These are phyloP conservation scores for Babyrousa celebensis DNA, from an alignment of 2,797 vertebrate species.

Conservation along the genomic window DNA sequence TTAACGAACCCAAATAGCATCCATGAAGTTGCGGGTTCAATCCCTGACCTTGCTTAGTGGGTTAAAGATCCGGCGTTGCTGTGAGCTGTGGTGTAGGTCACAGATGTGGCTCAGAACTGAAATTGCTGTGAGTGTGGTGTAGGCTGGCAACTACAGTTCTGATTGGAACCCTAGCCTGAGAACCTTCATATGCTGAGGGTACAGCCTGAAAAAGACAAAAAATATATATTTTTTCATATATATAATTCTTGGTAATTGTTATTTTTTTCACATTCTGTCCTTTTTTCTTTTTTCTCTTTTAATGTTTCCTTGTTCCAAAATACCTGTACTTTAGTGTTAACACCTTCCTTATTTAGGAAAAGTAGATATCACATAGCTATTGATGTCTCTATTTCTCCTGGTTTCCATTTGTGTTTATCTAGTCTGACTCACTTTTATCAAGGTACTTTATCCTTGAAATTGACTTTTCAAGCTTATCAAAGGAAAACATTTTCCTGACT, in stretches of 20 bases:
- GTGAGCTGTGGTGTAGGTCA: no score
- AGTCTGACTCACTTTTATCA: conserved; percentile 83
- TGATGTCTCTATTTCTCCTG: conserved; percentile 72
- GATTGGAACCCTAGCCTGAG: no score
- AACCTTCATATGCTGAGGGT: no score
- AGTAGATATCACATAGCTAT: conserved; percentile 67
- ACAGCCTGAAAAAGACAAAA: background rate
- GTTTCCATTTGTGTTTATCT: conserved; percentile 80
- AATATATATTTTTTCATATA: background rate
- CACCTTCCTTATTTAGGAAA: conserved; percentile 78
- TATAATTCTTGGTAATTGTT: background rate
- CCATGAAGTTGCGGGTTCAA: no score
- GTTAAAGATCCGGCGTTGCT: no score
- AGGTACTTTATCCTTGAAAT: conserved; percentile 87
- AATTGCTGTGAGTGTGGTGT: no score
- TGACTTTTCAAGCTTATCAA: conserved; percentile 88
- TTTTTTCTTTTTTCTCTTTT: conserved; percentile 10
- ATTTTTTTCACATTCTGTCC: conserved; percentile 66
- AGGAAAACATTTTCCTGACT: conserved; percentile 81
- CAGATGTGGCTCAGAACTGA: no score
- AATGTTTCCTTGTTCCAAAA: background rate
- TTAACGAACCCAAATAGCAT: no score
- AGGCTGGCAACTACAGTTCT: no score
- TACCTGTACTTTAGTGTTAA: conserved; percentile 57
- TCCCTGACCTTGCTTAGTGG: no score